Conservation (phyloP, 1,140 invertebrate genomes). For the Phymorhynchus buccinoides region DNA sequence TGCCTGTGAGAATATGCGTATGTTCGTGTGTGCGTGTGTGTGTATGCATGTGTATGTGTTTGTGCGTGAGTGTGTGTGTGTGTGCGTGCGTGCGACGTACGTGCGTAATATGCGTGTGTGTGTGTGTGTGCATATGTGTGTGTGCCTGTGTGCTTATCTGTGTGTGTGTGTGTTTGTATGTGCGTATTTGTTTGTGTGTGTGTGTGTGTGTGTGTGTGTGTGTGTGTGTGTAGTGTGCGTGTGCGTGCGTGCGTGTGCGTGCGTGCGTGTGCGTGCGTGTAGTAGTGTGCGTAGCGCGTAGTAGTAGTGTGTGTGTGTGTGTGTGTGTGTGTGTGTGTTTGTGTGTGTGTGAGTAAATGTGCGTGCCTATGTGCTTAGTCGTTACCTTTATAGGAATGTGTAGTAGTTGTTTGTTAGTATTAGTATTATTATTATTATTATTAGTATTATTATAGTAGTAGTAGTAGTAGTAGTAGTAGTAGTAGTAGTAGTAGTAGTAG, state of each 20-base stretch:
- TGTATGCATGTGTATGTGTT: not conserved
- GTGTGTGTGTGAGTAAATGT: too few species aligned
- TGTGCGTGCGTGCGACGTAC: not conserved
- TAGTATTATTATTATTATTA: too few species aligned
- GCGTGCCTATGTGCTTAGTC: too few species aligned
- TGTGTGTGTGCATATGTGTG: not conserved
- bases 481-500: not conserved
- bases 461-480: constrained; percentile 11
- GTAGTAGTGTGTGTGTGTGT: too few species aligned
- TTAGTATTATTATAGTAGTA: too few species aligned
- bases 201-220: not conserved
- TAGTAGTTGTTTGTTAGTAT: constrained; percentile 9
- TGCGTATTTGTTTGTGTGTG: not conserved
- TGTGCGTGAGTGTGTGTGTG: not conserved
- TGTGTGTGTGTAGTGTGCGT: too few species aligned
- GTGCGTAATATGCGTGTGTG: not conserved
- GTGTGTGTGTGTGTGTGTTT: too few species aligned
- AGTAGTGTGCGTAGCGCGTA: too few species aligned
- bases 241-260: too few species aligned
- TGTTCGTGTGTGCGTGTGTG: not conserved
- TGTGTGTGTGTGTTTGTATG: not conserved
- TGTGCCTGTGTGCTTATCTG: not conserved
- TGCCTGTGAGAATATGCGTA: too few species aligned
- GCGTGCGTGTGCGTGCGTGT: too few species aligned
- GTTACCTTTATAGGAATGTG: too few species aligned